Base-by-base conservation (phyloP, 2,797 vertebrate species). In the Chiroxiphia lanceolata region DNA sequence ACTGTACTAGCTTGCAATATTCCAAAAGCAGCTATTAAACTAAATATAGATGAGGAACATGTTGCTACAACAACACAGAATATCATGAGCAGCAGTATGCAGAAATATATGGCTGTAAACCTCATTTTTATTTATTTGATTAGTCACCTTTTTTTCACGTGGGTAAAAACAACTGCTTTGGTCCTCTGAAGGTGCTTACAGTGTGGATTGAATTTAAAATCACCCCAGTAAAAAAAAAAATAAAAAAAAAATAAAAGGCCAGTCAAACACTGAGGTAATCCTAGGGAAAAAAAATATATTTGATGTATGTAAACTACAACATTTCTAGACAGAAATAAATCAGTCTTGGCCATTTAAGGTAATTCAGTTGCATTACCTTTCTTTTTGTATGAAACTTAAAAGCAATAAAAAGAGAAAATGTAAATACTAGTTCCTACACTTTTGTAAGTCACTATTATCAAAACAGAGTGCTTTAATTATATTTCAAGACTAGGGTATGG, bases 1-100 rank as follows among this genome's bases (percentile, higher is more conserved):
- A 96, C 90, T 95, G 71, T 78, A 89, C 80, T 75, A 94, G 97
- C 75, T 96, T 92, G 84, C 94, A 94, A 95, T 95, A 89, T 91
- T 97, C 91, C 89, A 97, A 97, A 97, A 96, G 88, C 93, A 95
- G 86, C 96, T 95, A 97, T 97, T 96, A 97, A 96, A 96, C 89
- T 94, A 96, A 96, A 90, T 95, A 94, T 94, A 97, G 96, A 92
- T 79, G 94, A 96, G 87, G 92, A 93, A 87, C 76, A 91, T 87
- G 94, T 97, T 97, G 94, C 87, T 90, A 91, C 96, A 96, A 97
- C 86, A 97, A 93, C 95, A 95, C 64, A 59, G 77, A 96, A 91
- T 93, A 95, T 97, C 95, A 81, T 53, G 89, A 97, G 93, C 81
- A 96, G 84, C 54, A 88, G 71, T 82, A 95, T 92, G 93, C 71